phyloP scores from a whole-genome alignment of 2,797 vertebrate genomes.

The Oophaga sylvatica region DNA sequence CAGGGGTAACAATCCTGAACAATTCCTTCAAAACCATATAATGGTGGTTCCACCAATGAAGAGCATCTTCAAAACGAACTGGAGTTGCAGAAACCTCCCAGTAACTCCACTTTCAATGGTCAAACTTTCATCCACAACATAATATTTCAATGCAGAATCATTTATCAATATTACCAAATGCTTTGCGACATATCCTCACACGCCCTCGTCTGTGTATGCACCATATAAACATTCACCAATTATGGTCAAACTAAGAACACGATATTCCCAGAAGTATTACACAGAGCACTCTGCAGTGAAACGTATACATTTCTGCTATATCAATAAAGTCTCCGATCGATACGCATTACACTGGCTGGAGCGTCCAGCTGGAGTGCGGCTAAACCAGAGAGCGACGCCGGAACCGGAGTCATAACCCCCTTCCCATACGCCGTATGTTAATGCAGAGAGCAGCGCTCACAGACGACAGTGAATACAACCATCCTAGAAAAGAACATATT shows the following conservation, averaged over 20 bases:
- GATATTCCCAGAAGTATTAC: conserved; percentile 7
- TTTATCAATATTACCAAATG: not conserved
- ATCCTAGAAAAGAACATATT: conserved; percentile 15
- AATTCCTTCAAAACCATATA: too few relatives aligned
- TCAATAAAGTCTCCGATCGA: conserved; percentile 20
- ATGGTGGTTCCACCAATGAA: not conserved
- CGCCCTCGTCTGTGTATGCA: not conserved
- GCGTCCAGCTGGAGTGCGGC: not conserved
- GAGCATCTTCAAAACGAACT: not conserved
- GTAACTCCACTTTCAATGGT: too few relatives aligned
- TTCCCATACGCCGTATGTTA: conserved; percentile 25
- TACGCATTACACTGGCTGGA: conserved; percentile 22
- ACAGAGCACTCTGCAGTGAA: not conserved
- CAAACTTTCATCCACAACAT: too few relatives aligned
- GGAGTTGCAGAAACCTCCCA: too few relatives aligned
- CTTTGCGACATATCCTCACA: not conserved
- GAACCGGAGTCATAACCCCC: conserved; percentile 1
- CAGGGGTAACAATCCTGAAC: too few relatives aligned
- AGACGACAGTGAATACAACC: not conserved
- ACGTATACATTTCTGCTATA: not conserved
- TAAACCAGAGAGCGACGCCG: not conserved
- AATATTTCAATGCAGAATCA: not conserved
- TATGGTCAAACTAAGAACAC: not conserved
- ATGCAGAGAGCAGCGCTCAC: not conserved
- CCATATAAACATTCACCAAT: not conserved